Evolutionary conservation across 2,888 invertebrate genomes (phyloP), one percentile per base, ranked within the genome.

Genomic region (Dasysyrphus tricinctus): DNA sequence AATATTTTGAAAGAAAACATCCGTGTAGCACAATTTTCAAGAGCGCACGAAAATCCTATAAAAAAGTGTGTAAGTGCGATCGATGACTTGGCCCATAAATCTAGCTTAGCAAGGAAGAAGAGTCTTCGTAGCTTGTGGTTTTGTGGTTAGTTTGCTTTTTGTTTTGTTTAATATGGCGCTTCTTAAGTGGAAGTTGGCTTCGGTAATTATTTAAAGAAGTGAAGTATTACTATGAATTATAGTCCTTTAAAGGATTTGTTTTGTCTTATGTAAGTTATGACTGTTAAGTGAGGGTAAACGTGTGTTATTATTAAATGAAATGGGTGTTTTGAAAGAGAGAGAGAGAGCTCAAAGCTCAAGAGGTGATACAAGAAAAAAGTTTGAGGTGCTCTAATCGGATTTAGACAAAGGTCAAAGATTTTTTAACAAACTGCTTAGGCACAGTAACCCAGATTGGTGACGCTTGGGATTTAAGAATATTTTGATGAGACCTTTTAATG

Each of bases 41-140:
- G 74, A 78, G 78, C 59, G 77, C 86, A 86, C 86, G 82, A 82
- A 86, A 86, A 78, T 81, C 74, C 78, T 79, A 86, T 86, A 82
- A 86, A 86, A 59, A 86, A 81, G 86, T 86, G 85, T 81, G 86
- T 86, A 86, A 86, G 81, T 82, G 86, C 86, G 86, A 82, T 78
- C 81, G 81, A 39, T 86, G 81, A 82, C 82, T 86, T 75, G 78
- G 74, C 14, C 78, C 74, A 86, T 86, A 86, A 86, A 86, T 86
- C 86, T 86, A 65, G 63, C 72, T 42, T 44, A 59, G 57, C 56
- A 34, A 24, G 12, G 29, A 54, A 67, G 65, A 65, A 39, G 65
- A 76, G 61, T 72, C 63, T 16, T 54, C 2, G 56, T 12, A 12
- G 14, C 11, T 7, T 39, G 42, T 39, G 47, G 19, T 32, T 44